Conservation (phyloP, 92 coral and sea anemone genomes). For the Ricordea florida region DNA sequence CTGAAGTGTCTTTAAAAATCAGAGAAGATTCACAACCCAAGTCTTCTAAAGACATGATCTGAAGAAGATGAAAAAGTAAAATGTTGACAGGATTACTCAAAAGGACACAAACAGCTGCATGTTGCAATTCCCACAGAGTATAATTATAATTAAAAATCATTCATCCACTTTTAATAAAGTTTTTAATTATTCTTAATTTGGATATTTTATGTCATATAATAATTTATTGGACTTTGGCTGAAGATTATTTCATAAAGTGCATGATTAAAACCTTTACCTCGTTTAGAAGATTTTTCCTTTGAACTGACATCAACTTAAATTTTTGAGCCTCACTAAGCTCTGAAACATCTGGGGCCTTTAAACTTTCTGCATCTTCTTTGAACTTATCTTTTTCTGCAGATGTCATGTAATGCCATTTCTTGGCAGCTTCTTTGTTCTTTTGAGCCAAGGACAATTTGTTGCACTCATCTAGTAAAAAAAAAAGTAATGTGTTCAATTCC, state of each 20-base stretch:
- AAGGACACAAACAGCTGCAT: too few relatives aligned
- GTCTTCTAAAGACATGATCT: conserved; percentile 47
- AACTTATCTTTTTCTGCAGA: conserved; percentile 43
- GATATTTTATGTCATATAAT: not conserved
- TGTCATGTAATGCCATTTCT: conserved; percentile 50
- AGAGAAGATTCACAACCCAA: conserved; percentile 46
- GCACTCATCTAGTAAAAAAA: conserved; percentile 39
- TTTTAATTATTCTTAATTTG: not conserved
- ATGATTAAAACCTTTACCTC: conserved; percentile 42
- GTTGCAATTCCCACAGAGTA: too few relatives aligned
- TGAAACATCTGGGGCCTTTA: conserved; percentile 41
- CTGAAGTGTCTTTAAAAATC: conserved; percentile 46
- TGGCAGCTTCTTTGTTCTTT: conserved; percentile 46
- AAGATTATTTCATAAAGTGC: not conserved
- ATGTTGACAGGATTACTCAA: too few relatives aligned
- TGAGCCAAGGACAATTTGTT: conserved; percentile 36
- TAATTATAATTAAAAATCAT: too few relatives aligned
- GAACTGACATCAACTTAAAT: conserved; percentile 28
- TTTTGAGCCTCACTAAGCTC: conserved; percentile 49
- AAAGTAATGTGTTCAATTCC: not conserved
- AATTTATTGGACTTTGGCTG: not conserved
- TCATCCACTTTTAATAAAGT: not conserved
- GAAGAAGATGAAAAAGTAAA: too few relatives aligned
- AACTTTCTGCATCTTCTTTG: conserved; percentile 44
- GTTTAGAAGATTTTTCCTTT: conserved; percentile 39